Evolutionary conservation across 2,113 vertebrate species (phyloP).

Genomic region (Ranitomeya imitator): DNA sequence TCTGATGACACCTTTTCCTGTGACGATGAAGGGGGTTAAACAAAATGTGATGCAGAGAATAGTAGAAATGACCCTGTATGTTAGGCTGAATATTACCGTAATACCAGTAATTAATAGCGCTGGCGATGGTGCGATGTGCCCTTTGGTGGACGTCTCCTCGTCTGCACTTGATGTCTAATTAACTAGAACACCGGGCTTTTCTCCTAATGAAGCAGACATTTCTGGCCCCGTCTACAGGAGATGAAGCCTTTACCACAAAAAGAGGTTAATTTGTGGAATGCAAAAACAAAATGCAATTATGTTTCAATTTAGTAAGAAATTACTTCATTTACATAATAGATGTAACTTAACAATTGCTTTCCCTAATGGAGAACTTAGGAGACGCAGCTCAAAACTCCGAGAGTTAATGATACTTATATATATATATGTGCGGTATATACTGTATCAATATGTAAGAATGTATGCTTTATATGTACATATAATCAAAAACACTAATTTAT

Average conservation of each 20-base stretch:
- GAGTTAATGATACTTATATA: background rate
- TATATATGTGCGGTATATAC: accelerated
- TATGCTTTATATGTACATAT: no score
- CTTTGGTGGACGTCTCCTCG: background rate
- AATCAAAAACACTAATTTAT: no score
- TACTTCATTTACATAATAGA: slow-evolving; percentile 46
- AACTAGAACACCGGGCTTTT: background rate
- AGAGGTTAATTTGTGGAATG: slow-evolving; percentile 41
- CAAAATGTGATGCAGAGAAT: background rate
- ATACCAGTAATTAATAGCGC: background rate
- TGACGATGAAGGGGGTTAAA: background rate
- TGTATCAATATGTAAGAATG: no score
- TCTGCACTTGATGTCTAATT: background rate
- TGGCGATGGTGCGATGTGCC: background rate
- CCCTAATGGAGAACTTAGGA: slow-evolving; percentile 28
- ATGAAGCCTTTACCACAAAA: slow-evolving; percentile 17
- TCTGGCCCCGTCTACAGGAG: background rate
- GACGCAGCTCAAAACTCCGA: slow-evolving; percentile 12
- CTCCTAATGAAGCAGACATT: background rate
- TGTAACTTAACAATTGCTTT: slow-evolving; percentile 42
- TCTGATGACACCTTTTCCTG: no score
- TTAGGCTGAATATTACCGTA: background rate
- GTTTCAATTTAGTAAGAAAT: slow-evolving; percentile 40
- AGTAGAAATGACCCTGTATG: no score
- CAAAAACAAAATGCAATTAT: slow-evolving; percentile 40